A percentile compares a stretch with the other conserved stretches of the same genome.
Evolutionary conservation across 2,797 vertebrate species (phyloP).

Genomic region (Tenualosa thibaudeaui): DNA sequence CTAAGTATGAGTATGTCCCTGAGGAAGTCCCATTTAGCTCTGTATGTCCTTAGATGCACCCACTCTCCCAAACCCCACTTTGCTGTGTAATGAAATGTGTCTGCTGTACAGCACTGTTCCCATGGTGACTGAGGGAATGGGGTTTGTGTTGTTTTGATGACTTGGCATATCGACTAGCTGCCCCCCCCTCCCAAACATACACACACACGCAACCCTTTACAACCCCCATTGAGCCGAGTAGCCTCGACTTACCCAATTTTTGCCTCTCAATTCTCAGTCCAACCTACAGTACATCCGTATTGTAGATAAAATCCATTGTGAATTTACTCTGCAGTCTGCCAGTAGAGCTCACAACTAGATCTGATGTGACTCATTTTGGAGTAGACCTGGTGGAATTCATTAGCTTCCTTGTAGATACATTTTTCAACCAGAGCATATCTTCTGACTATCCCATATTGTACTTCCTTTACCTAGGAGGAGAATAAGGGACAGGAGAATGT

Average conservation of each 20-base stretch:
- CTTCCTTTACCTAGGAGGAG: slow-evolving; percentile 71
- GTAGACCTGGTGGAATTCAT: neutral
- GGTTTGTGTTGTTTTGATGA: slow-evolving; percentile 40
- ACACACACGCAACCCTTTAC: slow-evolving; percentile 16
- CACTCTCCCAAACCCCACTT: neutral
- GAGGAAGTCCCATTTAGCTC: slow-evolving; percentile 8
- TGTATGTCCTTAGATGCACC: slow-evolving; percentile 28
- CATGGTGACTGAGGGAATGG: slow-evolving; percentile 14
- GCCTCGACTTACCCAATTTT: neutral
- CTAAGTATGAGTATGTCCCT: neutral
- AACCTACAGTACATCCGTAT: neutral
- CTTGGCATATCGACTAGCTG: slow-evolving; percentile 5
- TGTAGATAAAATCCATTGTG: neutral
- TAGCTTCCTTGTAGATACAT: neutral
- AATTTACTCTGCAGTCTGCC: neutral
- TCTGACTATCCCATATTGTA: slow-evolving; percentile 38
- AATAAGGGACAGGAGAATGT: slow-evolving; percentile 75
- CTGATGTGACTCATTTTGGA: neutral
- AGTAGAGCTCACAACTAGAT: slow-evolving; percentile 3
- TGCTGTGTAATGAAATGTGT: slow-evolving; percentile 30
- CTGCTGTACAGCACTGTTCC: slow-evolving; percentile 1
- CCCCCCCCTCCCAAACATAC: neutral
- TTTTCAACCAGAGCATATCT: neutral
- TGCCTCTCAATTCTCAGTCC: slow-evolving; percentile 12
- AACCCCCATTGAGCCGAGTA: slow-evolving; percentile 13